phyloP scores from a whole-genome alignment of 2,797 vertebrate species.

The Macroramphosus scolopax region DNA sequence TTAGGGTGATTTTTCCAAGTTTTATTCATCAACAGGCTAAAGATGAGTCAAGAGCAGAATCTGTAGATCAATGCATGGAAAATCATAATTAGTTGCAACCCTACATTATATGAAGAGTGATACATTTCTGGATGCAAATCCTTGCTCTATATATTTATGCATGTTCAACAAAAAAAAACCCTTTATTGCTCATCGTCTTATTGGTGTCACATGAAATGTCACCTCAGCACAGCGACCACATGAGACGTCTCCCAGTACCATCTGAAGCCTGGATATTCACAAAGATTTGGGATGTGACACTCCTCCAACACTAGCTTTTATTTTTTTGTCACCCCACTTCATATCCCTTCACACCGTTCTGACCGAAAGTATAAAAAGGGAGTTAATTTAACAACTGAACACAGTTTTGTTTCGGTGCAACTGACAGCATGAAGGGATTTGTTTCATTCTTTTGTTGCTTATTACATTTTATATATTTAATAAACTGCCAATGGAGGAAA shows the following conservation, averaged over 20 bases:
- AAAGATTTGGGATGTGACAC: not conserved
- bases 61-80: not conserved
- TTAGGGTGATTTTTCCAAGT: too few relatives aligned
- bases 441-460: not conserved
- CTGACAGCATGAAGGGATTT: slow-evolving; percentile 3
- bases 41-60: not conserved
- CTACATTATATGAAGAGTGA: not conserved
- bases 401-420: slow-evolving; percentile 2
- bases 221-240: not conserved
- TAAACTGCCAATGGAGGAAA: slow-evolving; percentile 5
- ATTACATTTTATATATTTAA: slow-evolving; percentile 10
- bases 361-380: slow-evolving; percentile 7
- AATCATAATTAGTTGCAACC: not conserved
- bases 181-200: too few relatives aligned
- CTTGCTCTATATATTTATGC: too few relatives aligned
- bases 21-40: not conserved
- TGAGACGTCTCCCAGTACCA: not conserved
- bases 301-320: not conserved
- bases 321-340: slow-evolving; percentile 8
- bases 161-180: too few relatives aligned
- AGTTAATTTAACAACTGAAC: slow-evolving; percentile 1
- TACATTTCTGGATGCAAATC: not conserved
- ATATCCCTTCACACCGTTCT: slow-evolving; percentile 1
- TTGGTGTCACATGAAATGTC: too few relatives aligned
- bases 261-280: not conserved